phyloP scores from a whole-genome alignment of 2,888 invertebrate genomes.

The Altica lythri region DNA sequence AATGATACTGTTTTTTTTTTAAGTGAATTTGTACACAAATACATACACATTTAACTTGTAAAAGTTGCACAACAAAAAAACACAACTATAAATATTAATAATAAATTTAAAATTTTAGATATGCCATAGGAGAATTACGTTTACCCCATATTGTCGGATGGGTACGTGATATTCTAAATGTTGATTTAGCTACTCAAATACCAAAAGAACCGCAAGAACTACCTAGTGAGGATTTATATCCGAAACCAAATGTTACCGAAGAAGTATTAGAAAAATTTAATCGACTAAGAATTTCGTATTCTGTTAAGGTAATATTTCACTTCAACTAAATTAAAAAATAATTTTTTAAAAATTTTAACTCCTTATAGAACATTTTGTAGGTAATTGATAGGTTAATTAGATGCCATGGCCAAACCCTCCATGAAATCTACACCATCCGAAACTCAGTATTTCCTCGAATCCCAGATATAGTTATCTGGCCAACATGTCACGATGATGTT shows the following conservation, averaged over 20 bases:
- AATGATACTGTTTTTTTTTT: too few relatives aligned
- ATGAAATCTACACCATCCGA: conserved; percentile 82
- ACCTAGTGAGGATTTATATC: conserved; percentile 62
- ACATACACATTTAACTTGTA: too few relatives aligned
- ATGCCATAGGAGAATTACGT: conserved; percentile 72
- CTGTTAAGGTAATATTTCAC: conserved; percentile 64
- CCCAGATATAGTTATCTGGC: conserved; percentile 95
- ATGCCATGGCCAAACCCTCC: conserved; percentile 91
- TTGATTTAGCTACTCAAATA: conserved; percentile 61
- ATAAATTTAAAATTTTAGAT: too few relatives aligned
- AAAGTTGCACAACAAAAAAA: too few relatives aligned
- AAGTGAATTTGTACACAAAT: too few relatives aligned
- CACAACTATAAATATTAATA: too few relatives aligned
- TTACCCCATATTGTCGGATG: conserved; percentile 83
- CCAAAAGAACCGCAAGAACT: conserved; percentile 63
- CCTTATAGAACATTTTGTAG: conserved; percentile 12
- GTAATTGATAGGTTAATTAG: conserved; percentile 80
- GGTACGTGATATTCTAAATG: conserved; percentile 74
- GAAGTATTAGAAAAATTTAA: conserved; percentile 66
- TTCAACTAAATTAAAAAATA: too few relatives aligned
- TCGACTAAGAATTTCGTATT: conserved; percentile 63
- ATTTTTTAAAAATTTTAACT: not conserved
- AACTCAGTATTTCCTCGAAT: conserved; percentile 78
- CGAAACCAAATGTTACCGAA: conserved; percentile 67
- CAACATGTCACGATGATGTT: conserved; percentile 84